These are phyloP conservation scores for Brachycybe producta DNA, from an alignment of 2,888 invertebrate genomes.

Conservation along the genomic window DNA sequence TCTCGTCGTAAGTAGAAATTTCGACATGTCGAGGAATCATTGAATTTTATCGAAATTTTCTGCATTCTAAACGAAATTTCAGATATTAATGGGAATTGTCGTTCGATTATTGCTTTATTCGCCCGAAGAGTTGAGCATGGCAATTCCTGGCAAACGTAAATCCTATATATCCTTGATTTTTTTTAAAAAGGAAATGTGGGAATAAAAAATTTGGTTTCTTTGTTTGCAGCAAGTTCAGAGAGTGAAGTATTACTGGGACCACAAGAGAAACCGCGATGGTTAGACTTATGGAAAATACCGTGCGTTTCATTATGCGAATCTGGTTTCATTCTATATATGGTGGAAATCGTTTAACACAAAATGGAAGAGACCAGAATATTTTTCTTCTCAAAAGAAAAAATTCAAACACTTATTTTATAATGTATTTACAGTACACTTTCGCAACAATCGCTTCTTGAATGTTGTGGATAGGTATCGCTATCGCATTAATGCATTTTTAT, in stretches of 20 bases:
- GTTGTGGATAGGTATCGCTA: too few relatives aligned
- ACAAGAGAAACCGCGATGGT: slow-evolving; percentile 22
- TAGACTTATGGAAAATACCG: slow-evolving; percentile 32
- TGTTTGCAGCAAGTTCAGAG: too few relatives aligned
- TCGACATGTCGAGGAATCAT: background rate
- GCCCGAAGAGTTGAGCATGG: slow-evolving; percentile 30
- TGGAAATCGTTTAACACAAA: background rate
- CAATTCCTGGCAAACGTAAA: slow-evolving; percentile 30
- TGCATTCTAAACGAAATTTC: background rate
- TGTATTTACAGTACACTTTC: too few relatives aligned
- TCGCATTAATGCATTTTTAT: too few relatives aligned
- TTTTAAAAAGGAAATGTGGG: too few relatives aligned
- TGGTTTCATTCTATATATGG: background rate
- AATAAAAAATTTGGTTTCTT: too few relatives aligned
- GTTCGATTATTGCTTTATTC: slow-evolving; percentile 28
- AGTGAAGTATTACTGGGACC: background rate
- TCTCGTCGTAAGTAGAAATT: slow-evolving; percentile 27
- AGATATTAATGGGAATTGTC: slow-evolving; percentile 27
- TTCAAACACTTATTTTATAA: too few relatives aligned
- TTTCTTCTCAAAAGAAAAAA: background rate
- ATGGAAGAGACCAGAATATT: background rate
- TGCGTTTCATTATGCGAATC: background rate
- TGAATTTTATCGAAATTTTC: background rate
- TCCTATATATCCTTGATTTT: too few relatives aligned
- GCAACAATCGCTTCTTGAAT: too few relatives aligned